A percentile compares a stretch with the other conserved stretches of the same genome.
Evolutionary conservation across 2,797 vertebrate species (phyloP).

Genomic region (Oreochromis grahami): DNA sequence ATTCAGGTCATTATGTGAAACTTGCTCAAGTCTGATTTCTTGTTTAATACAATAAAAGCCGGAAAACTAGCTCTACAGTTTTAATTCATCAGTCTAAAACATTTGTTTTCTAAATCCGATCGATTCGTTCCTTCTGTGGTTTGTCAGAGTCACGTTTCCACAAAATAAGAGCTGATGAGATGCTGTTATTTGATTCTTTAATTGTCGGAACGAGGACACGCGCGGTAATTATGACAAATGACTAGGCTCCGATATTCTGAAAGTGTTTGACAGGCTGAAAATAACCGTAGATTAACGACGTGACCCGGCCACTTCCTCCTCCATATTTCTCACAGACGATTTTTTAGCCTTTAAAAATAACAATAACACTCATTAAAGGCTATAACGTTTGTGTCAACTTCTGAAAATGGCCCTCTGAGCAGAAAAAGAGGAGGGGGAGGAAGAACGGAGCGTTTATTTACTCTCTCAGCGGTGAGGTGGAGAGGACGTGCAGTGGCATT

Average conservation of each 20-base stretch:
- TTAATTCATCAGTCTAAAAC: neutral
- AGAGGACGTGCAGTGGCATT: neutral
- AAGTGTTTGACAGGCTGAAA: slow-evolving; percentile 63
- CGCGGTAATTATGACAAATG: slow-evolving; percentile 68
- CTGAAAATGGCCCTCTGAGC: slow-evolving; percentile 4
- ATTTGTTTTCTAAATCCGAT: neutral
- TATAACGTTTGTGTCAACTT: slow-evolving; percentile 35
- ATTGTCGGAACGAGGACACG: slow-evolving; percentile 39
- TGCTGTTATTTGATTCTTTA: slow-evolving; percentile 37
- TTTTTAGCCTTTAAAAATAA: slow-evolving; percentile 45
- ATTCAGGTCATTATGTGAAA: neutral
- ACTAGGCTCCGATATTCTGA: slow-evolving; percentile 33
- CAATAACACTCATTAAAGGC: slow-evolving; percentile 67
- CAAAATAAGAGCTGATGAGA: neutral
- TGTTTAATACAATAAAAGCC: neutral
- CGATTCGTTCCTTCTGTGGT: neutral
- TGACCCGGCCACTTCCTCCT: slow-evolving; percentile 46
- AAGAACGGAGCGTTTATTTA: slow-evolving; percentile 12
- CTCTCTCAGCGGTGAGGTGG: neutral
- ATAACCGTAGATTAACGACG: slow-evolving; percentile 54
- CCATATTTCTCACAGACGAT: slow-evolving; percentile 16
- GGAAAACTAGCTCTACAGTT: neutral
- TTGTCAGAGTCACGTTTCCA: neutral
- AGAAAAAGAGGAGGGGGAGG: neutral
- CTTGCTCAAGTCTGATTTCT: neutral